These are phyloP conservation scores for Scaptomyza parva DNA, from an alignment of 2,888 invertebrate species.

Conservation along the genomic window DNA sequence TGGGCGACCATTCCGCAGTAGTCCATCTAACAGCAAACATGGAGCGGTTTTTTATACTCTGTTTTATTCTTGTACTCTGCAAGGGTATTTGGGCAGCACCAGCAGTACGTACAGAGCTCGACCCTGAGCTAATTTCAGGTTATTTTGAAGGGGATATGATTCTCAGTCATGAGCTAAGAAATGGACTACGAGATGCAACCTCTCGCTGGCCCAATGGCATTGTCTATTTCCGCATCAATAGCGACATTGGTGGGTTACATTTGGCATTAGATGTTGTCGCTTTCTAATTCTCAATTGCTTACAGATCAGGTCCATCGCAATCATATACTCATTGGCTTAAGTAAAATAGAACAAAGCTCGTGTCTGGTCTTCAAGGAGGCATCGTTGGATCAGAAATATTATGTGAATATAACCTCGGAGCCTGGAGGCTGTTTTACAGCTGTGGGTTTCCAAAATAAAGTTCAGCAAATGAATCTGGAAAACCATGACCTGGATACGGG, in stretches of 20 bases:
- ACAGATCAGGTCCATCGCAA: constrained; percentile 86
- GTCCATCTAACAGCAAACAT: constrained; percentile 24
- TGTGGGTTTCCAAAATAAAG: constrained; percentile 87
- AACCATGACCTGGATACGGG: constrained; percentile 53
- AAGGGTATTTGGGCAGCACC: constrained; percentile 29
- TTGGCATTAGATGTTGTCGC: background rate
- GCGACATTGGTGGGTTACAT: constrained; percentile 84
- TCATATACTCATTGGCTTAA: constrained; percentile 88
- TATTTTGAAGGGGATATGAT: constrained; percentile 91
- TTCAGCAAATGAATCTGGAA: constrained; percentile 64
- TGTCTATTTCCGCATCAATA: constrained; percentile 86
- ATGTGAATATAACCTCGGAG: constrained; percentile 74
- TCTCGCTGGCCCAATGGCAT: constrained; percentile 88
- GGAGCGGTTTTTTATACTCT: constrained; percentile 1
- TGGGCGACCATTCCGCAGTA: background rate
- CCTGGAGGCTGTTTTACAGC: constrained; percentile 90
- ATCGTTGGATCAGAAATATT: constrained; percentile 78
- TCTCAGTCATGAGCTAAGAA: constrained; percentile 86
- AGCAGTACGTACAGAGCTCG: constrained; percentile 72
- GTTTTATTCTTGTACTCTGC: background rate
- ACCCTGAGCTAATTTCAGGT: constrained; percentile 90
- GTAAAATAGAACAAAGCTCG: constrained; percentile 89
- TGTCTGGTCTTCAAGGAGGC: constrained; percentile 90
- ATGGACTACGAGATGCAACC: constrained; percentile 86
- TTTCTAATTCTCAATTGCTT: background rate